phyloP scores from a whole-genome alignment of 1,140 invertebrate genomes.

The Chymomyza costata region DNA sequence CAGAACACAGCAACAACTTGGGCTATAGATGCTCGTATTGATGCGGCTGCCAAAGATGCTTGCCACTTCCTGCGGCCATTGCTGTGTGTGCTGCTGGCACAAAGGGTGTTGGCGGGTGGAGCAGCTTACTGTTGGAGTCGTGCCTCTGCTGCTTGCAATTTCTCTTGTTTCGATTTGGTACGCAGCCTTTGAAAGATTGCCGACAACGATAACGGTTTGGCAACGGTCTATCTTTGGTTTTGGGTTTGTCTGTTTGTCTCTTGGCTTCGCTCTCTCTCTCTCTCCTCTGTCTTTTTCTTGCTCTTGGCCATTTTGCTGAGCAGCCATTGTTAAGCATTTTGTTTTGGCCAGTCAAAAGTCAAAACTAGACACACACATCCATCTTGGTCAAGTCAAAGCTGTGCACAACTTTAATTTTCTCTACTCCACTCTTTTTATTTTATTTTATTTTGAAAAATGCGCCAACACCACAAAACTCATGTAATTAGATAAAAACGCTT shows the following conservation, averaged over 20 bases:
- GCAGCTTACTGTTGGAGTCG: conserved; percentile 14
- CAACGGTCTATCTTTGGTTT: no score
- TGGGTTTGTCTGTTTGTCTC: no score
- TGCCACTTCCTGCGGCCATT: conserved; percentile 45
- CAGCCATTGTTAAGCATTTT: conserved; percentile 23
- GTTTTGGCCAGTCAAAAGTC: background rate
- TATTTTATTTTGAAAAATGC: conserved; percentile 1
- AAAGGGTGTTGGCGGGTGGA: background rate
- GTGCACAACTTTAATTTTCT: background rate
- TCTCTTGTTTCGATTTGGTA: conserved; percentile 38
- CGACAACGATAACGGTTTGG: conserved; percentile 45
- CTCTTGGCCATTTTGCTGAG: no score
- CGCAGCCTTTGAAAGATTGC: conserved; percentile 64
- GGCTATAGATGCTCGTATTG: background rate
- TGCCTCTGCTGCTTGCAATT: conserved; percentile 46
- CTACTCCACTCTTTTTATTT: background rate
- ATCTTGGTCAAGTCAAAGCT: background rate
- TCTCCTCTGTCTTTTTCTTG: conserved; percentile 10
- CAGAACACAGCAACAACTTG: conserved; percentile 15
- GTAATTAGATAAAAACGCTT: conserved; percentile 63
- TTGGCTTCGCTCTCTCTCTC: conserved; percentile 2
- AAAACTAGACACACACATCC: background rate
- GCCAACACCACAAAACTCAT: conserved; percentile 48
- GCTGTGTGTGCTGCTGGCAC: conserved; percentile 11
- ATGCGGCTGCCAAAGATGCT: conserved; percentile 14